Conservation (phyloP, 2,113 vertebrate species). For the Aplodontia rufa region DNA sequence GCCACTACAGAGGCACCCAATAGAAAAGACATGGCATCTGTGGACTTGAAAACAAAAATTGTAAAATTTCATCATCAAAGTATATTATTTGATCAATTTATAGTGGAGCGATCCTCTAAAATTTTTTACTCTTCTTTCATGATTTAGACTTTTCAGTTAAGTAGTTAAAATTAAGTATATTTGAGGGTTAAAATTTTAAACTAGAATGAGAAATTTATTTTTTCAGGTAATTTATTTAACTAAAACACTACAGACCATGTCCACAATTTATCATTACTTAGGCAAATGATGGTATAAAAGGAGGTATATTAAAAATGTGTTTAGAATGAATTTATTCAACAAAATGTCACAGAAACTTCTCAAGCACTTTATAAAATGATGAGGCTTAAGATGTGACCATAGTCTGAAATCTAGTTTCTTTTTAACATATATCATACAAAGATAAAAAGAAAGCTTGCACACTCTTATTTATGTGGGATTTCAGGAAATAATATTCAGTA, state of each 20-base stretch:
- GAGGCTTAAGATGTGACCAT: not conserved
- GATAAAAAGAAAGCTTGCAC: not conserved
- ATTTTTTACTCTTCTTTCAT: not conserved
- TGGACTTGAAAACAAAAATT: not conserved
- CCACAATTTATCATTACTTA: not conserved
- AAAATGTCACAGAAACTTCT: not conserved
- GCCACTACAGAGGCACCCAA: not conserved
- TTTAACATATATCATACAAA: not conserved
- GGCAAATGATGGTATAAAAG: not conserved
- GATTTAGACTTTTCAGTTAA: not conserved
- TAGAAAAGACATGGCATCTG: not conserved
- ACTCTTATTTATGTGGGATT: not conserved
- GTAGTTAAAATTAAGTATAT: not conserved
- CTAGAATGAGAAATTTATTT: not conserved
- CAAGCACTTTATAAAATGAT: not conserved
- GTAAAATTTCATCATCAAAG: not conserved
- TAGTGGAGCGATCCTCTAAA: not conserved
- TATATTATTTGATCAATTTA: not conserved
- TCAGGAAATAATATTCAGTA: conserved; percentile 20
- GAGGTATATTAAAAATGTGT: not conserved
- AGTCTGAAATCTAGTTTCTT: not conserved
- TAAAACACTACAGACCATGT: not conserved
- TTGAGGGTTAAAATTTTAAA: not conserved
- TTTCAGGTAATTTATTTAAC: conserved; percentile 32
- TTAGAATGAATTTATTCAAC: not conserved